A percentile compares a stretch with the other conserved stretches of the same genome.
Conservation (phyloP, 2,113 vertebrate species). For the Orcinus orca region DNA sequence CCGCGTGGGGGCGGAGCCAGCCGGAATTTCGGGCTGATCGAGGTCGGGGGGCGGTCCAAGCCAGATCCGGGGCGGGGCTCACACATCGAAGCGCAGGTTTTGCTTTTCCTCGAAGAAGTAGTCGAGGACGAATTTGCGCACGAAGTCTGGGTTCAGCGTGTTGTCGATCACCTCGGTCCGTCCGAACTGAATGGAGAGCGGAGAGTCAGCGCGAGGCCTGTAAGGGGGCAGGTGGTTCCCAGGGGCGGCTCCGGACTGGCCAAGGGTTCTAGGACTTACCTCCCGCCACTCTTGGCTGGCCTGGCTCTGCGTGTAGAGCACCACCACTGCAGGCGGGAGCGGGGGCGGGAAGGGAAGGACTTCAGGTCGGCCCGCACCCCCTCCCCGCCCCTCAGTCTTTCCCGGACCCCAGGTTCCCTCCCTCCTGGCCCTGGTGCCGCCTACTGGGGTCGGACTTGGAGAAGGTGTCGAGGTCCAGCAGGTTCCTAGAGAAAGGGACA, state of each 20-base stretch:
- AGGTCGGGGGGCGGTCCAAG: background rate
- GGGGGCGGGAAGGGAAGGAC: background rate
- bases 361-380: constrained; percentile 7
- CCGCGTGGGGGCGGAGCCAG: background rate
- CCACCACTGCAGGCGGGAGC: constrained; percentile 68
- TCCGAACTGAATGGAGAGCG: constrained; percentile 86
- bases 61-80: constrained; percentile 77
- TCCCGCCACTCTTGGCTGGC: constrained; percentile 78
- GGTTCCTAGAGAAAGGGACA: constrained; percentile 85
- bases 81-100: constrained; percentile 97
- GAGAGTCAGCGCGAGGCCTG: background rate
- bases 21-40: background rate
- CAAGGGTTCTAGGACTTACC: constrained; percentile 59
- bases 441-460: constrained; percentile 97
- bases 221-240: background rate
- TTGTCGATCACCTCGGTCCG: constrained; percentile 97
- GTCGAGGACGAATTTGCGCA: constrained; percentile 96
- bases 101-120: constrained; percentile 99
- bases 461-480: constrained; percentile 96
- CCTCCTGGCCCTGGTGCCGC: constrained; percentile 23
- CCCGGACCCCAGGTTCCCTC: background rate
- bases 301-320: constrained; percentile 73
- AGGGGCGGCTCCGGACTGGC: background rate
- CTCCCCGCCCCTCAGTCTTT: background rate
- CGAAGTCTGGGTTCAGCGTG: constrained; percentile 96